These are phyloP conservation scores for Acanthopagrus latus DNA, from an alignment of 2,797 vertebrate species.

Conservation along the genomic window DNA sequence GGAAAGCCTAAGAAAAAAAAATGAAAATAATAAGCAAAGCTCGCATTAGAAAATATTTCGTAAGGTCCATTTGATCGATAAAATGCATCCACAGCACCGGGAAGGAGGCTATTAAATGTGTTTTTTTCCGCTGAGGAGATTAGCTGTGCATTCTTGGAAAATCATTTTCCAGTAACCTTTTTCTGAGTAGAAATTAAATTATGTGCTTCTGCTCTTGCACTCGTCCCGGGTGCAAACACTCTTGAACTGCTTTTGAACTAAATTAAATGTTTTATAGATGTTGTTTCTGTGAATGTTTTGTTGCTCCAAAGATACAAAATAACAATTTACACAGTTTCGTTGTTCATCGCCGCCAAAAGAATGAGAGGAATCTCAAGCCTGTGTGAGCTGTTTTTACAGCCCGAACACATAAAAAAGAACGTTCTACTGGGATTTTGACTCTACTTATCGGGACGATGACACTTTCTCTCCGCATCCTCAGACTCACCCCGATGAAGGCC, in stretches of 20 bases:
- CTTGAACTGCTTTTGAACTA: slow-evolving; percentile 17
- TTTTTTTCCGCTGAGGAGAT: slow-evolving; percentile 35
- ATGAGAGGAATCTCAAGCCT: not conserved
- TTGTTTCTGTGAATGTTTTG: slow-evolving; percentile 14
- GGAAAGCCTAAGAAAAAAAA: slow-evolving; percentile 87
- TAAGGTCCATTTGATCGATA: slow-evolving; percentile 45
- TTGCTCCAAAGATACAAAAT: slow-evolving; percentile 11
- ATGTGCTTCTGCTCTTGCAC: slow-evolving; percentile 13
- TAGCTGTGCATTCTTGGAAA: slow-evolving; percentile 36
- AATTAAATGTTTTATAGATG: slow-evolving; percentile 32
- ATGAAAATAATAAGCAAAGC: slow-evolving; percentile 32
- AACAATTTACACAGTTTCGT: not conserved
- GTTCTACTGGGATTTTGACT: not conserved
- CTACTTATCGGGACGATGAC: not conserved
- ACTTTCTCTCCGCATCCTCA: not conserved
- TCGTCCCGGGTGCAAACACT: slow-evolving; percentile 6
- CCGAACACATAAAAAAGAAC: not conserved
- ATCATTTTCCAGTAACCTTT: slow-evolving; percentile 47
- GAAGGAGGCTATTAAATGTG: slow-evolving; percentile 45
- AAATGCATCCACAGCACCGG: slow-evolving; percentile 38
- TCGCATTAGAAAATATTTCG: slow-evolving; percentile 45
- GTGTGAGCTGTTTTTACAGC: not conserved
- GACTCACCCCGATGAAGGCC: slow-evolving; percentile 96
- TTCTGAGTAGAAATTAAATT: slow-evolving; percentile 41
- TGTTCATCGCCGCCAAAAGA: not conserved